Conservation (phyloP, 1,140 invertebrate species). For the Bombus consobrinus region DNA sequence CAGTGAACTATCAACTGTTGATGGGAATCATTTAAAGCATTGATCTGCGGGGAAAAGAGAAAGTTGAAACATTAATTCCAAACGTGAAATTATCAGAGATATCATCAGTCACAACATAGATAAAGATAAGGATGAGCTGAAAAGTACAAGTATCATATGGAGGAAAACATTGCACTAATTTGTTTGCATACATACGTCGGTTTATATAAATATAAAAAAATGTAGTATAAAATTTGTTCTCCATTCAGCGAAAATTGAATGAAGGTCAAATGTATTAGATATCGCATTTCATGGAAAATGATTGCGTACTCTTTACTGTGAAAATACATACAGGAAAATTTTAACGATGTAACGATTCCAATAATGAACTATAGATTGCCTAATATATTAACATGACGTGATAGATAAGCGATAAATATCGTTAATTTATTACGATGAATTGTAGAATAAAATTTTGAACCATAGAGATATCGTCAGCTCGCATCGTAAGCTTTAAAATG, state of each 20-base stretch:
- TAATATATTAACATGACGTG: too few species aligned
- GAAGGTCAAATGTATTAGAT: not conserved
- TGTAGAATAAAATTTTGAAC: not conserved
- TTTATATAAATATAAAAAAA: not conserved
- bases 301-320: not conserved
- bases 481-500: not conserved
- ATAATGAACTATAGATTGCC: not conserved
- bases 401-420: not conserved
- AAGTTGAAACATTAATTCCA: not conserved
- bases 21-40: constrained; percentile 91
- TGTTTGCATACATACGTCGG: not conserved
- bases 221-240: not conserved
- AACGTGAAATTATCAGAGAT: not conserved
- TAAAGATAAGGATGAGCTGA: not conserved
- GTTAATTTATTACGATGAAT: not conserved
- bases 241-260: too few species aligned
- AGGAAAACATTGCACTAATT: not conserved
- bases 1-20: constrained; percentile 95
- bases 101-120: not conserved
- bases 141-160: not conserved
- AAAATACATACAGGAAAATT: not conserved
- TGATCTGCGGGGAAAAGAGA: constrained; percentile 82
- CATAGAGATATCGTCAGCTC: not conserved
- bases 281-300: constrained; percentile 29
- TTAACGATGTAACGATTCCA: not conserved